These are phyloP conservation scores for Heterochromis multidens DNA, from an alignment of 2,113 vertebrate species.

Conservation along the genomic window DNA sequence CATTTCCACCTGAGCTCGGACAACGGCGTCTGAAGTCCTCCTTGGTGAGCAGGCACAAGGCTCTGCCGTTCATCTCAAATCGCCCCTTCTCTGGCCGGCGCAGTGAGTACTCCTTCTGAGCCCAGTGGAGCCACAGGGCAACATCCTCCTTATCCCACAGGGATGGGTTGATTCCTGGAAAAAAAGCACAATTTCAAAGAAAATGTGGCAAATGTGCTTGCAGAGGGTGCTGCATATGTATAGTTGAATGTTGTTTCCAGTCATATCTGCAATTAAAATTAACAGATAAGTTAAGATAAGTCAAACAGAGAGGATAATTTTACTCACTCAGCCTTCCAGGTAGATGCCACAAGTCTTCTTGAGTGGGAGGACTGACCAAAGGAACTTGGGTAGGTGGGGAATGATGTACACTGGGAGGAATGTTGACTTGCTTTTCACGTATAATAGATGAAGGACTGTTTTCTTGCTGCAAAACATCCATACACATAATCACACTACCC, in stretches of 20 bases:
- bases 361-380: neutral
- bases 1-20: conserved; percentile 82
- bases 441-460: neutral
- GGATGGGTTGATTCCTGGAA: conserved; percentile 86
- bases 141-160: conserved; percentile 92
- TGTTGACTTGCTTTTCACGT: neutral
- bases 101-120: conserved; percentile 86
- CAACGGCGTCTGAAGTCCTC: conserved; percentile 88
- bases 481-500: neutral
- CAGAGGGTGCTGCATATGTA: neutral
- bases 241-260: neutral
- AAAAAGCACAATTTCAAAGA: neutral
- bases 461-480: conserved; percentile 35
- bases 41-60: conserved; percentile 91
- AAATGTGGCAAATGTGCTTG: neutral
- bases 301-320: neutral
- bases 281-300: neutral
- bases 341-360: conserved; percentile 78
- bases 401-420: neutral
- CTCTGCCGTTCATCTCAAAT: conserved; percentile 91
- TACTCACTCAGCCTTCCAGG: conserved; percentile 84
- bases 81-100: conserved; percentile 56
- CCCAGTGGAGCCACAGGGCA: conserved; percentile 89
- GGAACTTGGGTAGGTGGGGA: neutral
- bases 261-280: neutral